Percentiles rank a stretch among this genome's conserved stretches.
Evolutionary conservation across 2,888 invertebrate genomes (phyloP).

Genomic region (Scotopteryx bipunctaria): DNA sequence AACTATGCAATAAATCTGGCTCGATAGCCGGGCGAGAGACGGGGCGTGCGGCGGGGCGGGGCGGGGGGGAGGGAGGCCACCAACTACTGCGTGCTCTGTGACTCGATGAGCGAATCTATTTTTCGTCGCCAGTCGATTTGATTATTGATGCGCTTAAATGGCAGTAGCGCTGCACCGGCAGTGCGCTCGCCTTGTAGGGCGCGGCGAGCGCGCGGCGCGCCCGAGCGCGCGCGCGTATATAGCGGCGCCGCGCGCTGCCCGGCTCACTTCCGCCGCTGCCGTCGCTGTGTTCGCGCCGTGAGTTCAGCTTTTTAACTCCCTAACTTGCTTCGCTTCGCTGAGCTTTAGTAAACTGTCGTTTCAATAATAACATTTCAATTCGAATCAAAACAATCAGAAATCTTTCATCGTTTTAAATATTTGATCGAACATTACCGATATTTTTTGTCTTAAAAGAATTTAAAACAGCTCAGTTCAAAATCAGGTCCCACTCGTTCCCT

Average conservation of each 20-base stretch:
- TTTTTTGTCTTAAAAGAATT: too few species aligned
- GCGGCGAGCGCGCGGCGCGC: neutral
- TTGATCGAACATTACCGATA: too few species aligned
- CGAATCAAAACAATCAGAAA: neutral
- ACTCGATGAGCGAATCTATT: slow-evolving; percentile 43
- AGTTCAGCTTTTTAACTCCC: slow-evolving; percentile 24
- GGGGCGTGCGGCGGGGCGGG: slow-evolving; percentile 1
- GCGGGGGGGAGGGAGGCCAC: slow-evolving; percentile 6
- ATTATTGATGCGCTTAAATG: slow-evolving; percentile 58
- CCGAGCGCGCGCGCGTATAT: slow-evolving; percentile 22
- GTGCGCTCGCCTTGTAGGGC: slow-evolving; percentile 33
- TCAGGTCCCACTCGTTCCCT: too few species aligned
- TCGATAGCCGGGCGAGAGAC: slow-evolving; percentile 7
- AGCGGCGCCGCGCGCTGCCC: slow-evolving; percentile 36
- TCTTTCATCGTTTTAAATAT: neutral
- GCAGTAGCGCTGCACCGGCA: slow-evolving; percentile 40
- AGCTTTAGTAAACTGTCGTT: neutral
- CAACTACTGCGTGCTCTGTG: slow-evolving; percentile 13
- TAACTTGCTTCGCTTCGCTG: slow-evolving; percentile 1
- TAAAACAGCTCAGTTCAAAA: too few species aligned
- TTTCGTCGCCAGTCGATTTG: slow-evolving; percentile 45
- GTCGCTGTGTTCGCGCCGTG: slow-evolving; percentile 36
- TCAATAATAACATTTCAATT: too few species aligned
- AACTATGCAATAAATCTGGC: slow-evolving; percentile 27
- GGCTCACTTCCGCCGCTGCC: slow-evolving; percentile 40